Evolutionary conservation across 2,113 vertebrate genomes (phyloP).

Genomic region (Sphaerodactylus townsendi): DNA sequence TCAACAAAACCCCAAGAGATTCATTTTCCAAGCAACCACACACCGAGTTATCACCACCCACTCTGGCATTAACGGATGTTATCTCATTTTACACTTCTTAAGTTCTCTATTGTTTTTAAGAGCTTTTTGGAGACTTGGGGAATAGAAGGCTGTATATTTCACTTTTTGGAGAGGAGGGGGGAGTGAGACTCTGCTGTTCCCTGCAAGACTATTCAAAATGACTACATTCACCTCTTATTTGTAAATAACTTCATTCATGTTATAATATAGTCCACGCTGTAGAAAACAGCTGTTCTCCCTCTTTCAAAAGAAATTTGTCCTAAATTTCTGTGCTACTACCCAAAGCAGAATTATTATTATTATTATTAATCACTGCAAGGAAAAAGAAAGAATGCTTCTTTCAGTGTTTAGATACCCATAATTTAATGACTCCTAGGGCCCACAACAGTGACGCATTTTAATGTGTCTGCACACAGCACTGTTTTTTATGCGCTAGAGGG

Average conservation of each 20-base stretch:
- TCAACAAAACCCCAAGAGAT: neutral
- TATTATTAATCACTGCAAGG: neutral
- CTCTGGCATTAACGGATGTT: conserved; percentile 6
- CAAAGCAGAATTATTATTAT: too few relatives aligned
- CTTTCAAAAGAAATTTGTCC: neutral
- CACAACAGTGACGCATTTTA: neutral
- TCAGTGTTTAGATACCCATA: neutral
- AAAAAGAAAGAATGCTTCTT: neutral
- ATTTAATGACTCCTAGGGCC: neutral
- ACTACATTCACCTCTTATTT: rapidly evolving
- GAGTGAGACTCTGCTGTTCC: rapidly evolving
- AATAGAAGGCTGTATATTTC: neutral
- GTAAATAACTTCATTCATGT: neutral
- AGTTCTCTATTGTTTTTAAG: neutral
- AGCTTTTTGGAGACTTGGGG: neutral
- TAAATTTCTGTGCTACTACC: neutral
- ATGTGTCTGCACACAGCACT: neutral
- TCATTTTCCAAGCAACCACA: conserved; percentile 15
- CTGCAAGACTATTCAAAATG: rapidly evolving
- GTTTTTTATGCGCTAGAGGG: neutral
- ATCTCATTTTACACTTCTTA: conserved; percentile 18
- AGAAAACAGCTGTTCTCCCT: neutral
- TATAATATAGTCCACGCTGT: neutral
- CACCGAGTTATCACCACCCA: neutral
- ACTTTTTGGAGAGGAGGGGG: neutral